phyloP scores from a whole-genome alignment of 2,113 vertebrate genomes.

The Agelaius phoeniceus region DNA sequence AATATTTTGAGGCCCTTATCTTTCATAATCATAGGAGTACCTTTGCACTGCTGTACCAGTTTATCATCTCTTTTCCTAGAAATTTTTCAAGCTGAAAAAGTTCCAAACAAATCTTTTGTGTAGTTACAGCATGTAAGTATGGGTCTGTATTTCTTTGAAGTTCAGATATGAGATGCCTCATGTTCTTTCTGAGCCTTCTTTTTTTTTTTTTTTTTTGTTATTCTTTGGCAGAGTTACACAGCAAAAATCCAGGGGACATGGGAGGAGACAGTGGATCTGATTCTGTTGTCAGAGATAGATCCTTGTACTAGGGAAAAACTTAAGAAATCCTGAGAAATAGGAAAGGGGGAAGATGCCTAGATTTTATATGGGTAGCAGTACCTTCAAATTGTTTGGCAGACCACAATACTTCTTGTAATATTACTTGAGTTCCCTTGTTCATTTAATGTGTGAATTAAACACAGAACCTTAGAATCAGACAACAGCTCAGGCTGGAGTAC shows the following conservation, averaged over 20 bases:
- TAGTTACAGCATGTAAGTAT: background rate
- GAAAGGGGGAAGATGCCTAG: background rate
- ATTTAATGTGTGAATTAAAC: background rate
- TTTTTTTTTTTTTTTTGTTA: background rate
- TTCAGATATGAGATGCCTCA: background rate
- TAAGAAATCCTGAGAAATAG: background rate
- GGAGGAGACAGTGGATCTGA: background rate
- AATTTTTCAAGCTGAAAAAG: background rate
- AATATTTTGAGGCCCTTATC: background rate
- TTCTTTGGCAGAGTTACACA: background rate
- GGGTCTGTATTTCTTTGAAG: background rate
- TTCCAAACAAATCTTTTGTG: background rate
- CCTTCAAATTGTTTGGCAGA: background rate
- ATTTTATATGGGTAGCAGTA: background rate
- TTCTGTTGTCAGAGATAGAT: background rate
- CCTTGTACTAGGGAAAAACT: background rate
- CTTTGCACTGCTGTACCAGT: background rate
- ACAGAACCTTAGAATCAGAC: background rate
- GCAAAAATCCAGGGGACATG: background rate
- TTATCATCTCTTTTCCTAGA: background rate
- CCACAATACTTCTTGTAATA: background rate
- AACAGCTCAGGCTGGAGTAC: fast-evolving
- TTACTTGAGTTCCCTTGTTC: background rate
- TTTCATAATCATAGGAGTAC: background rate
- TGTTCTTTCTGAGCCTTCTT: background rate